phyloP scores from a whole-genome alignment of 64 coral and sea anemone species.

The Actinia tenebrosa region DNA sequence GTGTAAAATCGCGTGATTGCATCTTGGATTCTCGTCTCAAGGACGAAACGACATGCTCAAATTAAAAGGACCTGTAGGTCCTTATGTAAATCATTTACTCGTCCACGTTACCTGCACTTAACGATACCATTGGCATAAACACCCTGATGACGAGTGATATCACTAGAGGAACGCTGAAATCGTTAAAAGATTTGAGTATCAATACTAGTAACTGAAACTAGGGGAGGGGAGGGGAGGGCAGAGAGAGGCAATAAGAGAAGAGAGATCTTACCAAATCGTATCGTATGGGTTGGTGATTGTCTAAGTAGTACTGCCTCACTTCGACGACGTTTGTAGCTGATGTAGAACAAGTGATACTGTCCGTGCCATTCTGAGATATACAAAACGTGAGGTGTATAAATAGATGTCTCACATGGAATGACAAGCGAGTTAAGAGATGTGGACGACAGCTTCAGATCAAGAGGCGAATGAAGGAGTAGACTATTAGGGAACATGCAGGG shows the following conservation, averaged over 20 bases:
- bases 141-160: slow-evolving; percentile 5
- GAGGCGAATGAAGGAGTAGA: no score
- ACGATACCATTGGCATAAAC: slow-evolving; percentile 27
- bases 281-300: slow-evolving; percentile 23
- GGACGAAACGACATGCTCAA: no score
- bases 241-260: not conserved
- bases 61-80: not conserved
- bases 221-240: not conserved
- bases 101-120: slow-evolving; percentile 35
- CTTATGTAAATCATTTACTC: not conserved
- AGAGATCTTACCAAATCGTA: slow-evolving; percentile 34
- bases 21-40: not conserved
- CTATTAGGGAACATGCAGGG: no score
- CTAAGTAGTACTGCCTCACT: slow-evolving; percentile 42
- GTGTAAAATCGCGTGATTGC: no score
- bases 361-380: slow-evolving; percentile 35
- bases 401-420: no score
- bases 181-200: not conserved
- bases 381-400: not conserved
- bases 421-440: no score
- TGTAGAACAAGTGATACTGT: slow-evolving; percentile 41
- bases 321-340: slow-evolving; percentile 29
- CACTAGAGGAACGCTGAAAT: not conserved
- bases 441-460: no score
- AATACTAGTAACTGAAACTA: not conserved